phyloP scores from a whole-genome alignment of 2,888 invertebrate species.

The Pachymerium ferrugineum region DNA sequence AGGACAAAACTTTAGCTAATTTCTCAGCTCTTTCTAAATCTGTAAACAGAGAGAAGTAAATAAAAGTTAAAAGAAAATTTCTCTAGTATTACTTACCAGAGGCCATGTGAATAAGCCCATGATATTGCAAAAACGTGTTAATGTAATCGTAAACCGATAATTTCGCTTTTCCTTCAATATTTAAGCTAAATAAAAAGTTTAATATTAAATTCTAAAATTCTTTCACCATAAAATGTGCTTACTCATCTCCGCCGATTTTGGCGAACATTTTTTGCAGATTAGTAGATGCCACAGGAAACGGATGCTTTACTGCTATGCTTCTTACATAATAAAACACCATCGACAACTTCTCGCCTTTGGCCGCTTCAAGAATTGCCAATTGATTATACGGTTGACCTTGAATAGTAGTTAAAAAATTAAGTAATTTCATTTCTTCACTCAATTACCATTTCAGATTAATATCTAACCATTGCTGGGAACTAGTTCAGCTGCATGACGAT shows the following conservation, averaged over 20 bases:
- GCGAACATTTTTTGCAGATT: constrained; percentile 68
- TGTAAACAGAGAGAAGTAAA: background rate
- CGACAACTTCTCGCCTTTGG: constrained; percentile 70
- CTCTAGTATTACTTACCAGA: constrained; percentile 30
- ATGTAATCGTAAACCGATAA: constrained; percentile 58
- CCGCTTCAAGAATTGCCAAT: constrained; percentile 70
- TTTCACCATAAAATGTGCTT: constrained; percentile 5
- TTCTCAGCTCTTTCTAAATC: constrained; percentile 59
- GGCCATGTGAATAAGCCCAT: constrained; percentile 50
- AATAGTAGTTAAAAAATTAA: background rate
- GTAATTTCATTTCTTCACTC: background rate
- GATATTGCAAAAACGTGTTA: constrained; percentile 59
- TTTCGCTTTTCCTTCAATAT: constrained; percentile 55
- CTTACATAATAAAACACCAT: constrained; percentile 82
- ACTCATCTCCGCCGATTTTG: constrained; percentile 48
- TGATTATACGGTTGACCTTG: constrained; percentile 83
- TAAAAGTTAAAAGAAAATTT: background rate
- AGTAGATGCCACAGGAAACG: constrained; percentile 75
- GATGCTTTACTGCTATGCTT: constrained; percentile 73
- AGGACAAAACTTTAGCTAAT: constrained; percentile 60
- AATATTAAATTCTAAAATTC: constrained; percentile 36
- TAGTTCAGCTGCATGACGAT: constrained; percentile 52
- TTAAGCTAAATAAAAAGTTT: constrained; percentile 41
- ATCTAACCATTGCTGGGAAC: constrained; percentile 49
- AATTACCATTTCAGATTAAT: background rate